phyloP scores from a whole-genome alignment of 2,888 invertebrate genomes.

The Patella ulyssiponensis region DNA sequence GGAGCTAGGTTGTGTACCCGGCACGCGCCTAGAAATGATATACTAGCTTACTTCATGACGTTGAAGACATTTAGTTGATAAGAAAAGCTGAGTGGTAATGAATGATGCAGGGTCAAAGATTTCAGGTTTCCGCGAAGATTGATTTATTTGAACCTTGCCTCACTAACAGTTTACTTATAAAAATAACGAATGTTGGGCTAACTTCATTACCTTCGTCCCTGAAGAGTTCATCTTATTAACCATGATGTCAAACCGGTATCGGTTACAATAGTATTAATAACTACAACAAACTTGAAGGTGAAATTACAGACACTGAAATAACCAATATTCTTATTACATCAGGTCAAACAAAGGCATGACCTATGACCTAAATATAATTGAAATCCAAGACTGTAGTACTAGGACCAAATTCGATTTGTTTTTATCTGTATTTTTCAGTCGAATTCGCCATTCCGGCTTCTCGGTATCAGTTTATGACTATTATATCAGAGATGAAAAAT shows the following conservation, averaged over 20 bases:
- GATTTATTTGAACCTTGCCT: slow-evolving; percentile 5
- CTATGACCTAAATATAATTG: background rate
- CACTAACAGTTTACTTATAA: background rate
- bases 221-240: slow-evolving; percentile 11
- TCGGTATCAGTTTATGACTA: background rate
- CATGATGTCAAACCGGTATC: background rate
- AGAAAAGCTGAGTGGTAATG: background rate
- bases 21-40: background rate
- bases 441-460: background rate
- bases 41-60: background rate
- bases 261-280: slow-evolving; percentile 9
- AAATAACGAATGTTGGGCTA: background rate
- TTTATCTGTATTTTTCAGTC: slow-evolving; percentile 1
- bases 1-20: background rate
- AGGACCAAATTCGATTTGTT: background rate
- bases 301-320: too few relatives aligned
- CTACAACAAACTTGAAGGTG: background rate
- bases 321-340: background rate
- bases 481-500: background rate
- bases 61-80: background rate
- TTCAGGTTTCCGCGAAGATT: background rate
- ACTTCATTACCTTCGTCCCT: slow-evolving; percentile 8
- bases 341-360: background rate
- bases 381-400: slow-evolving; percentile 2
- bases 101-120: slow-evolving; percentile 8